Evolutionary conservation across 1,140 invertebrate species (phyloP), one percentile per base, ranked within the genome.

Genomic region (Laodelphax striatellus): DNA sequence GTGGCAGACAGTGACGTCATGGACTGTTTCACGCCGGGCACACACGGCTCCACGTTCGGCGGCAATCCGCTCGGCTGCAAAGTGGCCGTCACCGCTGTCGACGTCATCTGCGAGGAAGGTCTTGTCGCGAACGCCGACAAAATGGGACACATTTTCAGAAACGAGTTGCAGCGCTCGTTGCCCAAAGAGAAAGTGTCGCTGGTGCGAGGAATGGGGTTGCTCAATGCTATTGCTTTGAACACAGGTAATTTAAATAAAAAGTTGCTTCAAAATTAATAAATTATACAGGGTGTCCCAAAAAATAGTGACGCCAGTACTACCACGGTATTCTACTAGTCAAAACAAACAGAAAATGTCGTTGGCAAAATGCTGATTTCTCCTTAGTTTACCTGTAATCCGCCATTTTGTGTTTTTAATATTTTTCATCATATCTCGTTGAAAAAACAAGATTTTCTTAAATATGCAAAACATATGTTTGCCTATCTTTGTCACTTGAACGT

Each of bases 11-110:
- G 95, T 77, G 74, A 83, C 13, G 75, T 97, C 0, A 98, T 98
- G 88, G 70, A 94, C 59, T 85, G 86, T 50, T 94, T 99, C 55
- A 85, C 85, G 66, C 95, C 95, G 2, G 96, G 96, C 11, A 87
- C 92, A 62, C 97, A 99, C 74, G 96, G 96, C 9, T 98, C 95
- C 0, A 99, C 97, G 0, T 99, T 95, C 71, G 97, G 97, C 24
- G 97, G 97, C 0, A 99, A 99, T 78, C 95, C 97, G 1, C 72
- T 99, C 9, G 96, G 88, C 6, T 94, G 89, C 66, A 85, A 82
- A 65, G 85, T 99, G 1, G 89, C 87, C 2, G 80, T 88, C 9
- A 84, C 85, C 62, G 85, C 89, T 0, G 71, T 92, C 13, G 80
- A 85, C 67, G 82, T 87, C 1, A 70, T 98, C 42, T 76, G 90